Evolutionary conservation across 1,140 invertebrate genomes (phyloP), one percentile per base, ranked within the genome.

Genomic region (Drosophila grimshawi): DNA sequence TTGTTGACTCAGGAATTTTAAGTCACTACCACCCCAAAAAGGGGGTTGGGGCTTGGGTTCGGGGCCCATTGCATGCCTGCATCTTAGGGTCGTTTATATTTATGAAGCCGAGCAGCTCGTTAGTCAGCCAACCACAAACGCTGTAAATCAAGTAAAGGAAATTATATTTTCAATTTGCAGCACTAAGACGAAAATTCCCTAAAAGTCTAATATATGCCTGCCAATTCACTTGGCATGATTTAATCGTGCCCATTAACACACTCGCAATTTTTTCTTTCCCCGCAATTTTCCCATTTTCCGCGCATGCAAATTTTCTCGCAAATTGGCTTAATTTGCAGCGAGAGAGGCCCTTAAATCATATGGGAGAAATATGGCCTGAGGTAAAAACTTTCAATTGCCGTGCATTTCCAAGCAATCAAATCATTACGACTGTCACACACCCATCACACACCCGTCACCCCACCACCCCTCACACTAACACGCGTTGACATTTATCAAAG

Each of bases 401-500:
- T 5, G 48, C 52, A 76, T 65, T 78, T 69, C 77, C 81, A 67
- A 79, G 68, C 80, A 80, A 85, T 89, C 86, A 85, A 88, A 80
- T 88, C 74, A 60, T 69, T 60, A 72, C 66, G 27, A 32, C 78
- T 39, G 49, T 59, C 62, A 39, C 43, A 49, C 29, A 63, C 53
- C 11, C 27, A 33, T 3, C 5, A 8, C 57, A 10, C 19, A 41
- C 29, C 2, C 32, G 7, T 7, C 41, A 29, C 63, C n/a, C 46
- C 27, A 37, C 19, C 41, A 10, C 27, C 30, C 37, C 57, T 3
- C 39, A 10, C 10, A 6, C 8, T 6, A 8, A 37, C 82, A 86
- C 83, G 71, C 85, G 80, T 61, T 81, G 68, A 85, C 81, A 90
- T 90, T 85, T 90, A 76, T 85, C 79, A 86, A 69, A 76, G 60